These are phyloP conservation scores for Urophycis tenuis DNA, from an alignment of 2,797 vertebrate genomes.

Conservation along the genomic window DNA sequence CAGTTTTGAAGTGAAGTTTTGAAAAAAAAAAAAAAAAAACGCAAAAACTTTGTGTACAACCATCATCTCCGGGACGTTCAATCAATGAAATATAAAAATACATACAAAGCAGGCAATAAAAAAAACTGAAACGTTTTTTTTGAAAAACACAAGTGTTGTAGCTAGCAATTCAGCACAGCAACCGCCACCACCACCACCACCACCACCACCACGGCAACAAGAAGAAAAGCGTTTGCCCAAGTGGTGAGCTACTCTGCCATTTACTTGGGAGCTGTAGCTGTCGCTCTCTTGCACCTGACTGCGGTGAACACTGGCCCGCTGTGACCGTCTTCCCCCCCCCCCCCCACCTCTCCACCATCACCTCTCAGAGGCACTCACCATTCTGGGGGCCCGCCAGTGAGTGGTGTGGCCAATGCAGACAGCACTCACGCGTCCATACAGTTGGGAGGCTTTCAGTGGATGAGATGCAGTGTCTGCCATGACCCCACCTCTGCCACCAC, in stretches of 20 bases:
- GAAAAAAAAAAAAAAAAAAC: neutral
- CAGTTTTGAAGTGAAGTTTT: neutral
- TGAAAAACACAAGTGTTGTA: neutral
- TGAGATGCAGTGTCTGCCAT: conserved; percentile 52
- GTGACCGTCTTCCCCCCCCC: neutral
- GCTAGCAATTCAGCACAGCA: neutral
- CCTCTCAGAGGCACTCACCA: conserved; percentile 23
- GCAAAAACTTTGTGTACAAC: neutral
- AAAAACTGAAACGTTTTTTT: too few relatives aligned
- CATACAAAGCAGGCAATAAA: neutral
- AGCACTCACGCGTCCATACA: conserved; percentile 47
- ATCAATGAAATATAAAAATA: neutral
- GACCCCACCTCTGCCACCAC: conserved; percentile 43
- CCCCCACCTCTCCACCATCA: too few relatives aligned
- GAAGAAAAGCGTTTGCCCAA: neutral
- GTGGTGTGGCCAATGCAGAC: conserved; percentile 37
- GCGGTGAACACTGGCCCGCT: conserved; percentile 10
- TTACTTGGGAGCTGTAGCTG: conserved; percentile 5
- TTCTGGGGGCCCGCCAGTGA: conserved; percentile 34
- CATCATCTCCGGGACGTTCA: neutral
- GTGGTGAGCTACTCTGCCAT: neutral
- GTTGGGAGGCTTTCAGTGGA: conserved; percentile 39
- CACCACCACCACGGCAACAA: neutral
- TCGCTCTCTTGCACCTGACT: conserved; percentile 13
- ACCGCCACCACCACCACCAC: neutral